Conservation (phyloP, 1,140 invertebrate species). For the Drosophila busckii region DNA sequence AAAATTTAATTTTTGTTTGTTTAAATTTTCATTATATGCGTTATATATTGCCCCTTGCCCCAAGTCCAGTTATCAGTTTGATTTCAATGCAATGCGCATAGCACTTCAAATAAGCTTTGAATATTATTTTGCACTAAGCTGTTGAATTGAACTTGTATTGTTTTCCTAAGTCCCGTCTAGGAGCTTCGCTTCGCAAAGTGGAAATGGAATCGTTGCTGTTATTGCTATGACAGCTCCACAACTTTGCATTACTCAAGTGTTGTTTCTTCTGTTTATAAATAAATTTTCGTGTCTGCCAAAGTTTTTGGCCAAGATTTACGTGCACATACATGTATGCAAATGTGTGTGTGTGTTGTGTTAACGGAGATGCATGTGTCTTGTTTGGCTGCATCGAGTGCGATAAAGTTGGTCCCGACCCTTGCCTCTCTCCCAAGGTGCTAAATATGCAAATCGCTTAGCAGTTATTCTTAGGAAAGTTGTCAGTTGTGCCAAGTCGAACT, state of each 20-base stretch:
- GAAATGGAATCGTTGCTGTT: no score
- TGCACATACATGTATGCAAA: slow-evolving; percentile 15
- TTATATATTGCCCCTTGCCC: no score
- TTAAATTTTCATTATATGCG: no score
- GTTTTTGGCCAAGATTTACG: slow-evolving; percentile 59
- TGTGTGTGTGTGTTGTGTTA: slow-evolving; percentile 12
- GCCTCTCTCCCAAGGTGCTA: slow-evolving; percentile 26
- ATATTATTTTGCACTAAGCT: no score
- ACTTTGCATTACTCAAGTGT: slow-evolving; percentile 46
- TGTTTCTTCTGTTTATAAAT: slow-evolving; percentile 58
- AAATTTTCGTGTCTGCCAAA: slow-evolving; percentile 68
- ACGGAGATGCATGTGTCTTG: slow-evolving; percentile 30
- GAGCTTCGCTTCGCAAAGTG: no score
- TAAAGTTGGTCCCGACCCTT: slow-evolving; percentile 45
- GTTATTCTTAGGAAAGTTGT: slow-evolving; percentile 75
- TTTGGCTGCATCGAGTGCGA: slow-evolving; percentile 54
- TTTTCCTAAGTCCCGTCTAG: no score
- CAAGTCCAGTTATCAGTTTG: no score
- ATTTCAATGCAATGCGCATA: no score
- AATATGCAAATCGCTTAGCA: slow-evolving; percentile 76
- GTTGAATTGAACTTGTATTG: no score
- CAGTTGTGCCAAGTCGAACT: slow-evolving; percentile 51
- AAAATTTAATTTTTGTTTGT: no score
- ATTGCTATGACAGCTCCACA: slow-evolving; percentile 31
- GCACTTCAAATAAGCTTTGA: no score